These are phyloP conservation scores for Dolichopus griseipennis DNA, from an alignment of 2,888 invertebrate species.

Conservation along the genomic window DNA sequence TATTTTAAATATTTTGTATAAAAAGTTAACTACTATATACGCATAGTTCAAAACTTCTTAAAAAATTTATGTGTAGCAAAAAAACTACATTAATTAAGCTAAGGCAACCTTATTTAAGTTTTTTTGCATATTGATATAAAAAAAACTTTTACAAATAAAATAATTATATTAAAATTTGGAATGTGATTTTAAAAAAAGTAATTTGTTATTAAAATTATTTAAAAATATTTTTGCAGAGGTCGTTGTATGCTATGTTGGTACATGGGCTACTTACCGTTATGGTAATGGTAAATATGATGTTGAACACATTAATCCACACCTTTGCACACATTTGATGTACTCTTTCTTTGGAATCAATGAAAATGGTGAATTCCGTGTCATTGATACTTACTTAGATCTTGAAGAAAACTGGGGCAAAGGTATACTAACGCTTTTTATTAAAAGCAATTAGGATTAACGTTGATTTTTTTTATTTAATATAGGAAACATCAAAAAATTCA, in stretches of 20 bases:
- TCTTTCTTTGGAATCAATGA: conserved; percentile 58
- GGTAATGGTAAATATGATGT: conserved; percentile 58
- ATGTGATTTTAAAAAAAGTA: no score
- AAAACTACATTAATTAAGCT: no score
- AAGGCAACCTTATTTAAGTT: no score
- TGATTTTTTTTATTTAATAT: neutral
- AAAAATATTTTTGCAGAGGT: conserved; percentile 43
- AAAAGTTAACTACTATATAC: no score
- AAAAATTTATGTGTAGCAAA: no score
- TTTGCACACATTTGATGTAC: conserved; percentile 70
- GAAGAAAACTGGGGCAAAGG: conserved; percentile 52
- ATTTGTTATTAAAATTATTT: no score
- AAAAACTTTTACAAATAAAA: no score
- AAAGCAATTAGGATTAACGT: neutral
- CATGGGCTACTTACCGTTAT: conserved; percentile 63
- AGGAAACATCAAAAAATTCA: conserved; percentile 39
- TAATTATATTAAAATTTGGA: no score
- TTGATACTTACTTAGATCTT: conserved; percentile 56
- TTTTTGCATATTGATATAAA: no score
- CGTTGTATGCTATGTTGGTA: conserved; percentile 66
- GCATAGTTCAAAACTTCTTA: no score
- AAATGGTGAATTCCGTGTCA: conserved; percentile 46
- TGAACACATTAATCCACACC: conserved; percentile 53
- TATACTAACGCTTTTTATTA: conserved; percentile 24
- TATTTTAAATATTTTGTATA: no score